phyloP scores from a whole-genome alignment of 2,113 vertebrate genomes.

The Patagioenas fasciata region DNA sequence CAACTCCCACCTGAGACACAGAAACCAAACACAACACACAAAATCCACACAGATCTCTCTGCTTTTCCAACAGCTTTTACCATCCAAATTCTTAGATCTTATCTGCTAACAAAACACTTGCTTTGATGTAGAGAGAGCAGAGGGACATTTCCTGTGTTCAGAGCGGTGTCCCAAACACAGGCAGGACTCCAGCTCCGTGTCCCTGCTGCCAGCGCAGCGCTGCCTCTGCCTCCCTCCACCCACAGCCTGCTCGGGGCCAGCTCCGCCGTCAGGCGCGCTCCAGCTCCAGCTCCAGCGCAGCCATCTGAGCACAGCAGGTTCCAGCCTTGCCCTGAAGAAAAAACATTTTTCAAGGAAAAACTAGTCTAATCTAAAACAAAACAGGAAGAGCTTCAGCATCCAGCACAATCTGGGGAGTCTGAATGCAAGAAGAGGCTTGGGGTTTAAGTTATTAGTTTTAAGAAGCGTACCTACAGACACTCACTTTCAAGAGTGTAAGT shows the following conservation, averaged over 20 bases:
- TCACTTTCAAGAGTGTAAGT: neutral
- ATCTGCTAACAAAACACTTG: neutral
- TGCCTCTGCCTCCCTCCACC: neutral
- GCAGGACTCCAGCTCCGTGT: neutral
- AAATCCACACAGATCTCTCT: neutral
- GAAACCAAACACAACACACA: neutral
- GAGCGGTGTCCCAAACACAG: neutral
- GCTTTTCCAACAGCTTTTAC: neutral
- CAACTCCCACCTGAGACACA: neutral
- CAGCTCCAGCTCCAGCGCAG: neutral
- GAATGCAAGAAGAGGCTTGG: neutral
- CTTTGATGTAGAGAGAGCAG: neutral
- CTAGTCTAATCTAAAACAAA: neutral
- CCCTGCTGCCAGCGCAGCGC: neutral
- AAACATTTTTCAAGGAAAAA: neutral
- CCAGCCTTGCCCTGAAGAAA: neutral
- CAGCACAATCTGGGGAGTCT: neutral
- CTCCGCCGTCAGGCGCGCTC: too few relatives aligned
- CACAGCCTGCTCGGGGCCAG: neutral
- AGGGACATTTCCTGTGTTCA: fast-evolving
- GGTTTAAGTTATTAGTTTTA: neutral
- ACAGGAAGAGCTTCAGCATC: neutral
- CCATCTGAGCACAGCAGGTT: neutral
- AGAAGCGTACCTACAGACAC: neutral
- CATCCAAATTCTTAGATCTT: neutral